A percentile compares a stretch with the other conserved stretches of the same genome.
These are phyloP conservation scores for Tethea ocularis DNA, from an alignment of 2,888 invertebrate species.

Conservation along the genomic window DNA sequence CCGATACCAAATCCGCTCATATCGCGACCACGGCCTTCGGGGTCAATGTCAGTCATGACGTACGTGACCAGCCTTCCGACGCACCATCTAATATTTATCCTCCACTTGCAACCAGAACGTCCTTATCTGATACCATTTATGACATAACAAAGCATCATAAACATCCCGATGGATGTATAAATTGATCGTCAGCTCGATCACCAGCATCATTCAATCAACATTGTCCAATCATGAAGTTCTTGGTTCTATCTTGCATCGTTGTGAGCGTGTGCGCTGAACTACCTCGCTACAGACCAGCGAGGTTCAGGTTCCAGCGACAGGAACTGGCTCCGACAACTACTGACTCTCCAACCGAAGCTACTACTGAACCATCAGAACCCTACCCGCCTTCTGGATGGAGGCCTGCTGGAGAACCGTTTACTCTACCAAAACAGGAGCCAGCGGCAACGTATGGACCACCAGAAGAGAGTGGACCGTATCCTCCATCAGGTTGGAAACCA, in stretches of 20 bases:
- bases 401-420: constrained; percentile 65
- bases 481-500: constrained; percentile 76
- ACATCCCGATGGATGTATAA: constrained; percentile 54
- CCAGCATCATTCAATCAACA: constrained; percentile 31
- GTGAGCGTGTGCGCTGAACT: constrained; percentile 63
- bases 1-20: background rate
- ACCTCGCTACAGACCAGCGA: constrained; percentile 75
- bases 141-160: constrained; percentile 70
- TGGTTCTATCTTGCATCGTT: constrained; percentile 55
- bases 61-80: constrained; percentile 56
- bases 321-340: constrained; percentile 74
- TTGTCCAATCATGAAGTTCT: constrained; percentile 66
- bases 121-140: constrained; percentile 61
- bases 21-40: constrained; percentile 25
- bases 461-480: constrained; percentile 55
- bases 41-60: constrained; percentile 62
- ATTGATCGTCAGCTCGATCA: constrained; percentile 30
- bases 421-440: constrained; percentile 55
- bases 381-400: constrained; percentile 73
- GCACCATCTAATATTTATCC: constrained; percentile 41
- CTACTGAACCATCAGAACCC: constrained; percentile 59
- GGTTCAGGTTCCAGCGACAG: constrained; percentile 74
- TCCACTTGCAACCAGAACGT: constrained; percentile 30
- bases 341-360: constrained; percentile 63
- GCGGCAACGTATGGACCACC: constrained; percentile 54